Conservation (phyloP, 2,113 vertebrate genomes). For the Ifrita kowaldi region DNA sequence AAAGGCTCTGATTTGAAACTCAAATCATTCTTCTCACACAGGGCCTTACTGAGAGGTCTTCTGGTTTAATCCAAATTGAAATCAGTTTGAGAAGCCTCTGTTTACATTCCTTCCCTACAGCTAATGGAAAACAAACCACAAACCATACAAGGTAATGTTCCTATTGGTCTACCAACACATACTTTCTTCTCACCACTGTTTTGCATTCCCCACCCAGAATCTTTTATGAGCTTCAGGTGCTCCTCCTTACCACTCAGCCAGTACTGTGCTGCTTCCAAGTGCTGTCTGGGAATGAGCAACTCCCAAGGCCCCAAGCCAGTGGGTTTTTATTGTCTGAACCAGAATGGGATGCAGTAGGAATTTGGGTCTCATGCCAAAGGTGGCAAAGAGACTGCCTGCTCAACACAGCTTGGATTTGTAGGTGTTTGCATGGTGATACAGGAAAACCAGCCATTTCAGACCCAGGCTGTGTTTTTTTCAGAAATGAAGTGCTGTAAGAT, state of each 20-base stretch:
- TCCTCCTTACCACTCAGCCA: not conserved
- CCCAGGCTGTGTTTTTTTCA: not conserved
- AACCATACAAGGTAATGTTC: constrained; percentile 45
- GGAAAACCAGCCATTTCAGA: not conserved
- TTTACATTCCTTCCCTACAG: constrained; percentile 42
- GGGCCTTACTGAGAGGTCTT: not conserved
- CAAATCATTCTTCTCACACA: not conserved
- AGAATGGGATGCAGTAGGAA: not conserved
- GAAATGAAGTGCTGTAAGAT: not conserved
- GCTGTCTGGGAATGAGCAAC: not conserved
- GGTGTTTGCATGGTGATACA: not conserved
- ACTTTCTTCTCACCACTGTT: not conserved
- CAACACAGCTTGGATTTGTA: not conserved
- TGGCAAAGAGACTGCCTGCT: not conserved
- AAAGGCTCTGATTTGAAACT: not conserved
- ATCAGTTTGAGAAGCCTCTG: not conserved
- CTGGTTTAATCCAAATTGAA: not conserved
- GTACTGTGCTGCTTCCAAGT: not conserved
- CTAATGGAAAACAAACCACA: constrained; percentile 20
- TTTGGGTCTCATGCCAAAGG: not conserved
- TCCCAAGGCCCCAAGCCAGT: fast-evolving
- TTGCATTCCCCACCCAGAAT: not conserved
- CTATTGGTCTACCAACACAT: not conserved
- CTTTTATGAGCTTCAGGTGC: not conserved
- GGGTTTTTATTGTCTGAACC: not conserved